Base-by-base conservation (phyloP, 92 coral and sea anemone genomes). In the Siderastrea radians region DNA sequence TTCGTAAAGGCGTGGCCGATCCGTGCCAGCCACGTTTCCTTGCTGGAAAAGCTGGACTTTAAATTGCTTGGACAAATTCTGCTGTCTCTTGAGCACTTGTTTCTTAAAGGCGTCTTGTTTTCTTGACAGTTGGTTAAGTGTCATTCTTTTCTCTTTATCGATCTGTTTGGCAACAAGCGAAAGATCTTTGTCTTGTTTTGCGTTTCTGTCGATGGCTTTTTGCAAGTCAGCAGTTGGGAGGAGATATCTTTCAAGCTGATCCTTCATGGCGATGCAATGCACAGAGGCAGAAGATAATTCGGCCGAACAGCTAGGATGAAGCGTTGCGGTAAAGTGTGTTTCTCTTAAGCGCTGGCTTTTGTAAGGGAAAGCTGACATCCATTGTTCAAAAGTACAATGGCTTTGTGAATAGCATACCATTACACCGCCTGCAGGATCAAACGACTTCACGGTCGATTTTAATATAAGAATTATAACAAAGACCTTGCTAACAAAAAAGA, bases 131-230 rank as follows among this genome's bases (percentile, higher is more conserved):
- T 13, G 85, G 6, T 45, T 68, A 3, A 68, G 55, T 14, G 85
- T 55, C 8, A 68, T 16, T 57, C 67, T 74, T 59, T 62, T 83
- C 62, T 83, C 72, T 49, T 48, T 72, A 59, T 83, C 87, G 62
- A 83, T 61, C 44, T 72, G 79, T 5, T 59, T 47, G 60, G 72
- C 60, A 49, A 52, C 59, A 83, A 72, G 48, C 49, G 87, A 58
- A 49, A 83, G 72, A 38, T 61, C 79, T 49, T 26, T 61, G 3
- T 83, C 87, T 2, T 83, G 44, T 4, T 55, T 83, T 3, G 71
- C 26, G 79, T 83, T 83, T 61, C 71, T 83, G 12, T 17, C 60
- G 47, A 83, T 59, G 79, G 87, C 87, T 61, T 72, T 83, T 26
- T 72, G 72, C 87, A 83, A 72, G 71, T 73, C 78, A 5, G 68